These are phyloP conservation scores for Eristalis arbustorum DNA, from an alignment of 2,888 invertebrate genomes.

Conservation along the genomic window DNA sequence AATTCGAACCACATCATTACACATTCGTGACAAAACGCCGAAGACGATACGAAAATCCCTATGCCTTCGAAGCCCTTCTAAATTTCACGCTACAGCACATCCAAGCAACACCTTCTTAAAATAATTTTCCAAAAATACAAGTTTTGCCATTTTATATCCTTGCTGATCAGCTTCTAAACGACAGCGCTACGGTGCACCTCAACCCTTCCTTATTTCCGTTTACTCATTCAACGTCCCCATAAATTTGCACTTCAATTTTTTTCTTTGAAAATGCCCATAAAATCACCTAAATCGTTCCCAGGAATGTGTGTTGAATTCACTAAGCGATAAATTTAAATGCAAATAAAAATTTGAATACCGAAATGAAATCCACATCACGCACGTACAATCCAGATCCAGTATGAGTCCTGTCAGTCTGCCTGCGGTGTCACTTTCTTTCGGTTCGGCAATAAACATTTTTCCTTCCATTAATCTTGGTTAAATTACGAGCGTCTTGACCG, in stretches of 20 bases:
- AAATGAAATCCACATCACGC: constrained; percentile 50
- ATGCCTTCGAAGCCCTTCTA: neutral
- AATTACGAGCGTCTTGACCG: constrained; percentile 61
- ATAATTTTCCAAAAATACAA: constrained; percentile 12
- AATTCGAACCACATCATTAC: neutral
- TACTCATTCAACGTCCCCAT: constrained; percentile 10
- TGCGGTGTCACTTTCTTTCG: constrained; percentile 19
- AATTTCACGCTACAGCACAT: neutral
- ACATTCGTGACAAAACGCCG: neutral
- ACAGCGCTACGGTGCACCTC: neutral
- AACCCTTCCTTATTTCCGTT: neutral
- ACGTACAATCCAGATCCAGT: constrained; percentile 7
- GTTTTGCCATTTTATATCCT: constrained; percentile 46
- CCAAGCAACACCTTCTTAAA: neutral
- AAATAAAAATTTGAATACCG: constrained; percentile 62
- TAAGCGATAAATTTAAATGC: constrained; percentile 57
- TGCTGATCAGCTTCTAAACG: constrained; percentile 35
- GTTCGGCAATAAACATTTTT: constrained; percentile 58
- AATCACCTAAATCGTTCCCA: constrained; percentile 61
- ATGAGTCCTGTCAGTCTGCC: constrained; percentile 2
- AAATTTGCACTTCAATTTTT: constrained; percentile 42
- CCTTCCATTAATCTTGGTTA: constrained; percentile 59
- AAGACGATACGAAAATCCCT: neutral
- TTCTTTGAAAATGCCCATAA: constrained; percentile 51
- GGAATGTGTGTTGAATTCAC: constrained; percentile 36